Percentiles rank a stretch among this genome's conserved stretches.
Evolutionary conservation across 2,797 vertebrate species (phyloP).

Genomic region (Gorsachius magnificus): DNA sequence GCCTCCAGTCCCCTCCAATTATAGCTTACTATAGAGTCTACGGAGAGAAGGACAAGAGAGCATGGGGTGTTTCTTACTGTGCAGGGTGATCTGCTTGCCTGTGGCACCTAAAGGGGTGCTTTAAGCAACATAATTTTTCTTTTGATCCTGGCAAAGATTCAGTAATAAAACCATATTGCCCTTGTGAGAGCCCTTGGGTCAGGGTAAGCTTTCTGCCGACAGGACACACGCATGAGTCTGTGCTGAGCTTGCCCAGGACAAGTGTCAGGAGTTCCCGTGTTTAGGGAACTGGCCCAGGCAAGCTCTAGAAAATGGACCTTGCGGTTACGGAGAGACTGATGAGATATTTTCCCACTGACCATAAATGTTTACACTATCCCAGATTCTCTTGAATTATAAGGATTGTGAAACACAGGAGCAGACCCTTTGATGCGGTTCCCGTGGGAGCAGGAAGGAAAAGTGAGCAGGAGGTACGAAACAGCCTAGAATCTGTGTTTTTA

Average conservation of each 20-base stretch:
- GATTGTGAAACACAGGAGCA: neutral
- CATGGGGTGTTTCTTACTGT: neutral
- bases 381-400: neutral
- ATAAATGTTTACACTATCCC: neutral
- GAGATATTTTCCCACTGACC: neutral
- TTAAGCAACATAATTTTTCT: neutral
- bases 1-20: neutral
- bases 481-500: neutral
- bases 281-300: neutral
- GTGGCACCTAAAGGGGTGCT: neutral
- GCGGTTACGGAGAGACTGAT: neutral
- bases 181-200: neutral
- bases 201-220: neutral
- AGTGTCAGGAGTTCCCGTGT: neutral
- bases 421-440: neutral
- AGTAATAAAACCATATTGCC: neutral
- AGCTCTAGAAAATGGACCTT: neutral
- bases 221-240: accelerated
- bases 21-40: neutral
- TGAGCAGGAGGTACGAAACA: neutral
- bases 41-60: neutral
- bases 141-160: neutral
- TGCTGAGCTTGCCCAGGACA: neutral
- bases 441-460: neutral
- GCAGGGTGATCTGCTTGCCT: neutral